phyloP scores from a whole-genome alignment of 2,888 invertebrate genomes.

The Himalopsyche anomala region DNA sequence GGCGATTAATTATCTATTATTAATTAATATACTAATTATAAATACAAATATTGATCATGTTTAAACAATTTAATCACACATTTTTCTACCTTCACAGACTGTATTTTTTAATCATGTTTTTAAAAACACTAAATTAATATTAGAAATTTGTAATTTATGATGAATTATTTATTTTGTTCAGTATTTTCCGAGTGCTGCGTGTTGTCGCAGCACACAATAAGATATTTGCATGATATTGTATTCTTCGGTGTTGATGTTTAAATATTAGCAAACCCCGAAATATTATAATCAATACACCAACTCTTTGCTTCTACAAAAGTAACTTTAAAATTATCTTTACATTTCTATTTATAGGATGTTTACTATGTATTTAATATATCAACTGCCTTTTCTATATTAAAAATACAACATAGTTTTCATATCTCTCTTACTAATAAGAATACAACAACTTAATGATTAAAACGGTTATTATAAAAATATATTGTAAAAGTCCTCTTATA shows the following conservation, averaged over 20 bases:
- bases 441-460: conserved; percentile 52
- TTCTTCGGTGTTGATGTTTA: conserved; percentile 19
- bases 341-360: conserved; percentile 56
- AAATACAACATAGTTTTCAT: conserved; percentile 65
- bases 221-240: conserved; percentile 40
- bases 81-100: conserved; percentile 40
- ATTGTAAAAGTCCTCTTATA: conserved; percentile 23
- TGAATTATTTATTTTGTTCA: background rate
- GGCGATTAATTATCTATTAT: background rate
- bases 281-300: conserved; percentile 38
- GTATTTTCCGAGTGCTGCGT: background rate
- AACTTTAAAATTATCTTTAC: conserved; percentile 38
- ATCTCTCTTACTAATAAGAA: conserved; percentile 62
- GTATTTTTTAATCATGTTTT: conserved; percentile 40
- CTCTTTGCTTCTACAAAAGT: conserved; percentile 40
- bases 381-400: conserved; percentile 65
- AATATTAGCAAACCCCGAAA: conserved; percentile 34
- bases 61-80: conserved; percentile 7
- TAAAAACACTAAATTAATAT: conserved; percentile 25
- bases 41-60: conserved; percentile 1
- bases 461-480: conserved; percentile 16
- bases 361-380: conserved; percentile 62
- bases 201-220: background rate
- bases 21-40: conserved; percentile 11
- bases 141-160: background rate